Evolutionary conservation across 1,140 invertebrate genomes (phyloP).

Genomic region (Halictus rubicundus): DNA sequence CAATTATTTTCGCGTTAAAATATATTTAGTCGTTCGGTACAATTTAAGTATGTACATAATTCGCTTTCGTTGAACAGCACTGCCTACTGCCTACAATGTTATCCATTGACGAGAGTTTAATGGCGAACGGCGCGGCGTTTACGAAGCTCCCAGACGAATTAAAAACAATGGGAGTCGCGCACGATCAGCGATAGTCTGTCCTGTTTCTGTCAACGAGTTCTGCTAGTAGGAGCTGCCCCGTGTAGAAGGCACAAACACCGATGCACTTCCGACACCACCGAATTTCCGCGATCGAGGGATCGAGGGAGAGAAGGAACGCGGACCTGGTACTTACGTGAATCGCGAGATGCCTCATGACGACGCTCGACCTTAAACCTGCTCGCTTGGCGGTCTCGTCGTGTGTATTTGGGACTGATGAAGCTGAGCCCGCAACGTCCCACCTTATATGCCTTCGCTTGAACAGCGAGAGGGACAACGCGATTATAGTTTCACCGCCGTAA

Average conservation of each 20-base stretch:
- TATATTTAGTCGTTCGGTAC: too few relatives aligned
- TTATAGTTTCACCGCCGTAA: conserved; percentile 75
- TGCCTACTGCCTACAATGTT: too few relatives aligned
- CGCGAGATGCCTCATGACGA: conserved; percentile 69
- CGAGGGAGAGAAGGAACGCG: background rate
- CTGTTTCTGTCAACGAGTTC: background rate
- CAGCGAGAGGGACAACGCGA: conserved; percentile 72
- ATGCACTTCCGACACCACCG: background rate
- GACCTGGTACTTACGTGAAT: conserved; percentile 69
- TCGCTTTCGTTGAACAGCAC: too few relatives aligned
- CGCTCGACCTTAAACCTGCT: conserved; percentile 68
- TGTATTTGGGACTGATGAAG: conserved; percentile 79
- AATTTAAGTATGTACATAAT: too few relatives aligned
- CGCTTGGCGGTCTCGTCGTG: conserved; percentile 73
- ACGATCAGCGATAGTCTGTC: too few relatives aligned
- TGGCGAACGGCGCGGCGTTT: too few relatives aligned
- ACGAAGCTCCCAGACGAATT: too few relatives aligned
- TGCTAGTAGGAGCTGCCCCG: too few relatives aligned
- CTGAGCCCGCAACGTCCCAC: conserved; percentile 77
- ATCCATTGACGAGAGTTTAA: too few relatives aligned
- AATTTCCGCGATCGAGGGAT: background rate
- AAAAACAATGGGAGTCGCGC: too few relatives aligned
- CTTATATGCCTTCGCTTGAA: conserved; percentile 79
- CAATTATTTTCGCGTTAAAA: too few relatives aligned
- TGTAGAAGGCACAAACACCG: background rate